Evolutionary conservation across 2,113 vertebrate genomes (phyloP).

Genomic region (Stigmatopora argus): DNA sequence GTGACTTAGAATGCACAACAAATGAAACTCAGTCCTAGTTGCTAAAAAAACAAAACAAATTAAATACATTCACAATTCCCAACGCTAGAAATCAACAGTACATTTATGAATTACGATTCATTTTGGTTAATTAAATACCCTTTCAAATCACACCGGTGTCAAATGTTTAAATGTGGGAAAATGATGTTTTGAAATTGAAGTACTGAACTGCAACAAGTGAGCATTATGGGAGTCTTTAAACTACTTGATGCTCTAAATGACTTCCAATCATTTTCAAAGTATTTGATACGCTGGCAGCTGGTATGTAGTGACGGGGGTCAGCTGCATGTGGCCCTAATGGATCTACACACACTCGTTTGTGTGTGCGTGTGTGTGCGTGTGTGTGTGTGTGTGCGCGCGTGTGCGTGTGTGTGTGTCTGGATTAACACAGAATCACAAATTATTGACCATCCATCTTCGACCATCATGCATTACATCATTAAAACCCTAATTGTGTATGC

Average conservation of each 20-base stretch:
- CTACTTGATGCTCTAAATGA: not conserved
- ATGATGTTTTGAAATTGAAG: not conserved
- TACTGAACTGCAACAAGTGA: not conserved
- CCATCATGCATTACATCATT: slow-evolving; percentile 24
- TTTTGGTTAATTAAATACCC: not conserved
- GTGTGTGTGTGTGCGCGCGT: no score
- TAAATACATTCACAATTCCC: not conserved
- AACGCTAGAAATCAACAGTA: not conserved
- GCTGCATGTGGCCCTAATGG: slow-evolving; percentile 1
- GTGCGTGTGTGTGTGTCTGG: not conserved
- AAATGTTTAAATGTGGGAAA: not conserved
- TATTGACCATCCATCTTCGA: slow-evolving; percentile 19
- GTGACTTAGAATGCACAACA: not conserved
- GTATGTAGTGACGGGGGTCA: slow-evolving; percentile 1
- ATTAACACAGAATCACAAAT: slow-evolving; percentile 4
- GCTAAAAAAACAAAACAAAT: not conserved
- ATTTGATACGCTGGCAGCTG: slow-evolving; percentile 4
- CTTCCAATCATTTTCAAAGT: not conserved
- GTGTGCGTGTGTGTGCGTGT: not conserved
- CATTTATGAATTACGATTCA: not conserved
- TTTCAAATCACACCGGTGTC: not conserved
- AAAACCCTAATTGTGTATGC: slow-evolving; percentile 31
- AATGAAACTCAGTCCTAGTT: not conserved
- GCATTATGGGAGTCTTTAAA: not conserved
- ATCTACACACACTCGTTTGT: not conserved